A percentile compares a stretch with the other conserved stretches of the same genome.
phyloP scores from a whole-genome alignment of 1,140 invertebrate species.

The Lineus longissimus region DNA sequence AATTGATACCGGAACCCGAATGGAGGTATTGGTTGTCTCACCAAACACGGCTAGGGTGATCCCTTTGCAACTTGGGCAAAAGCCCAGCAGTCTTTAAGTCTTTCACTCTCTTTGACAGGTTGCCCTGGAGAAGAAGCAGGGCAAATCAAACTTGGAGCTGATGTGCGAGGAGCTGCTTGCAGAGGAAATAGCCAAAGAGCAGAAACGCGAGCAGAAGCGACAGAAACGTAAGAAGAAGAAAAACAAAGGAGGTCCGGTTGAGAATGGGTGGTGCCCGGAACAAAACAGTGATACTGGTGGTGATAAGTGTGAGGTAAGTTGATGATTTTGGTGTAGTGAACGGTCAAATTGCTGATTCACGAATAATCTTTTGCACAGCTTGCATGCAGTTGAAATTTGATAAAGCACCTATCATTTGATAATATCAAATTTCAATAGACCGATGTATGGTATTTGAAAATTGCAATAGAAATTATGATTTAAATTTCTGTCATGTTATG shows the following conservation, averaged over 20 bases:
- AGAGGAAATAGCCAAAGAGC: constrained; percentile 77
- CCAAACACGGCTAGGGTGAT: too few relatives aligned
- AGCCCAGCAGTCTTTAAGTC: too few relatives aligned
- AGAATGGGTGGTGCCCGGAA: constrained; percentile 19
- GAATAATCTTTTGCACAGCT: background rate
- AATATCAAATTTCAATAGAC: too few relatives aligned
- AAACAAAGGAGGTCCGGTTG: constrained; percentile 44
- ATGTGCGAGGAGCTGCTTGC: constrained; percentile 50
- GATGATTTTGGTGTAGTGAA: constrained; percentile 4
- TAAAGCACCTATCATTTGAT: too few relatives aligned
- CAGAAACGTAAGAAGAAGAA: constrained; percentile 81
- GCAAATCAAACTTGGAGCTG: constrained; percentile 68
- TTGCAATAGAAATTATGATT: too few relatives aligned
- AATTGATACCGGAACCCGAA: too few relatives aligned
- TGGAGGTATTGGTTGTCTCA: too few relatives aligned
- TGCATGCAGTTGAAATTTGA: too few relatives aligned
- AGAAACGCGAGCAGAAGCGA: constrained; percentile 80
- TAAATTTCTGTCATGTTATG: too few relatives aligned
- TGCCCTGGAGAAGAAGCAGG: constrained; percentile 81
- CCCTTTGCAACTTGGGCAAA: too few relatives aligned
- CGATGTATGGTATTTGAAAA: too few relatives aligned
- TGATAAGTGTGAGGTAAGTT: background rate
- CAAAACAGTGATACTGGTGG: background rate
- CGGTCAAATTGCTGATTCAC: background rate
- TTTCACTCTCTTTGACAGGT: too few relatives aligned